A percentile compares a stretch with the other conserved stretches of the same genome.
phyloP scores from a whole-genome alignment of 2,888 invertebrate genomes.

The Pherbina coryleti region DNA sequence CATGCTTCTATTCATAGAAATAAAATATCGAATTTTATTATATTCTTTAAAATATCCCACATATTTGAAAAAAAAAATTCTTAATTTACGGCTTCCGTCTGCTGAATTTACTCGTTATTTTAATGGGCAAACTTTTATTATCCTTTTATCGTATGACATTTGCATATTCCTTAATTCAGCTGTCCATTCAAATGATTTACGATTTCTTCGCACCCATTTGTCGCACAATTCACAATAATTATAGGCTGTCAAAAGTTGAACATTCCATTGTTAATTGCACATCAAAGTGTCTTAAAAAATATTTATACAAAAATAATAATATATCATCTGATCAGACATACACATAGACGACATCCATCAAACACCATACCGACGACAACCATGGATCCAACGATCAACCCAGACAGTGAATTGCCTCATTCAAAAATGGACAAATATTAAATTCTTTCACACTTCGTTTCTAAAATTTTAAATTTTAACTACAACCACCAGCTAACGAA shows the following conservation, averaged over 20 bases:
- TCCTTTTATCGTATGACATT: no score
- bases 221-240: neutral
- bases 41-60: no score
- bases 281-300: neutral
- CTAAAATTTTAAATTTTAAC: neutral
- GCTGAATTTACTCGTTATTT: no score
- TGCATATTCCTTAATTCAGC: neutral
- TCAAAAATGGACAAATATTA: no score
- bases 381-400: no score
- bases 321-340: neutral
- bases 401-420: no score
- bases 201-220: neutral
- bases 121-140: no score
- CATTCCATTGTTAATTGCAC: slow-evolving; percentile 14
- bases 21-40: no score
- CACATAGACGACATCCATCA: neutral
- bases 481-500: neutral
- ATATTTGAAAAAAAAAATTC: no score
- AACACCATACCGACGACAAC: neutral
- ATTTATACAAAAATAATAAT: neutral
- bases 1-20: no score
- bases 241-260: slow-evolving; percentile 20
- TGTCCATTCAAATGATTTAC: slow-evolving; percentile 10
- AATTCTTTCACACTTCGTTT: no score
- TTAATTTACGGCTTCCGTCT: no score